Percentiles rank a stretch among this genome's conserved stretches.
These are phyloP conservation scores for Gobionotothen gibberifrons DNA, from an alignment of 2,797 vertebrate species.

Conservation along the genomic window DNA sequence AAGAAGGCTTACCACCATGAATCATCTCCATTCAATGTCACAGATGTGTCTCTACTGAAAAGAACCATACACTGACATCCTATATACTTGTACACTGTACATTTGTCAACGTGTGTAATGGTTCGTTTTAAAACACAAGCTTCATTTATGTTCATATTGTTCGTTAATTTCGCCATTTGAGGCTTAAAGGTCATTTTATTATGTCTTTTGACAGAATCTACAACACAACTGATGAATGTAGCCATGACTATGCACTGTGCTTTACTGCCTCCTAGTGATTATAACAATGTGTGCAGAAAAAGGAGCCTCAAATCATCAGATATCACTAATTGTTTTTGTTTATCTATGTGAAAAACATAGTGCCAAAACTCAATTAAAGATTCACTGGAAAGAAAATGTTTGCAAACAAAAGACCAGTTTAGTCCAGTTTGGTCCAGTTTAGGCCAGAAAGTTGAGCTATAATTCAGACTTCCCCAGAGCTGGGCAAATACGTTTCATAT, in stretches of 20 bases:
- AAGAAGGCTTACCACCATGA: slow-evolving; percentile 34
- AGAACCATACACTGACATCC: slow-evolving; percentile 22
- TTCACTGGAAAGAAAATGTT: slow-evolving; percentile 24
- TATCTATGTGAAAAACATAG: neutral
- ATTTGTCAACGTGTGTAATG: slow-evolving; percentile 13
- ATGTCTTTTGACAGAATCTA: slow-evolving; percentile 2
- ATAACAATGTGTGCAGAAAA: neutral
- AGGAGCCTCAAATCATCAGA: neutral
- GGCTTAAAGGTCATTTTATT: slow-evolving; percentile 22
- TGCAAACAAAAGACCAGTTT: slow-evolving; percentile 8
- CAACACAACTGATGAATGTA: slow-evolving; percentile 6
- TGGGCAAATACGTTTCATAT: slow-evolving; percentile 76
- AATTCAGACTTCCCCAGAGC: neutral
- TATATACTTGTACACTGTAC: no score
- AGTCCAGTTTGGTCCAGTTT: neutral
- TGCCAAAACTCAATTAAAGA: slow-evolving; percentile 18
- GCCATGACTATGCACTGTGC: slow-evolving; percentile 3
- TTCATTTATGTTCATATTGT: slow-evolving; percentile 13
- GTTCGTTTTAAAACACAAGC: slow-evolving; percentile 30
- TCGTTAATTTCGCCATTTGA: neutral
- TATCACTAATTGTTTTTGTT: neutral
- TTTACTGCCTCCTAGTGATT: slow-evolving; percentile 42
- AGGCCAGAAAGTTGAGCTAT: neutral
- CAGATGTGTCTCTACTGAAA: slow-evolving; percentile 35
- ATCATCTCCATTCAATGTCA: slow-evolving; percentile 34